These are phyloP conservation scores for Tretioscincus oriximinensis DNA, from an alignment of 2,113 vertebrate species.

Conservation along the genomic window DNA sequence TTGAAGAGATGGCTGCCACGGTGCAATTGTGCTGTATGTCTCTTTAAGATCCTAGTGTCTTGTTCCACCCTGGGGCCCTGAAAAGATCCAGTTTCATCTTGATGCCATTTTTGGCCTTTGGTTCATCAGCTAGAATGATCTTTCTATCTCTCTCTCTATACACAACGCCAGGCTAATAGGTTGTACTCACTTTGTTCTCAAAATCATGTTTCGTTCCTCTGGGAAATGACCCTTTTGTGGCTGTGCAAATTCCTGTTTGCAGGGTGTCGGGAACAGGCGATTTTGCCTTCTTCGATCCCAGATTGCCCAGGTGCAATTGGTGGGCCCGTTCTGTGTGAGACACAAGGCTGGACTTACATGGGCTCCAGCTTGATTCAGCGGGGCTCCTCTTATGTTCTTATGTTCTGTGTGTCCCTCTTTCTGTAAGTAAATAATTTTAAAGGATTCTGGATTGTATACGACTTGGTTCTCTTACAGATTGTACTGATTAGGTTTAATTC, in stretches of 20 bases:
- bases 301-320: no score
- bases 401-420: conserved; percentile 3
- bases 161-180: conserved; percentile 51
- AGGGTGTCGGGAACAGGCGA: no score
- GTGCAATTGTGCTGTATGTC: conserved; percentile 16
- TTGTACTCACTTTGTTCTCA: conserved; percentile 54
- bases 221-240: background rate
- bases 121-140: conserved; percentile 54
- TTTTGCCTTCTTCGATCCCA: no score
- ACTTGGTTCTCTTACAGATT: conserved; percentile 17
- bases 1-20: background rate
- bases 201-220: conserved; percentile 51
- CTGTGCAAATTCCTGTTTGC: conserved; percentile 21
- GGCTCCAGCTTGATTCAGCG: no score
- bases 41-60: conserved; percentile 58
- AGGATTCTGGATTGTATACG: conserved; percentile 28
- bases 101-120: conserved; percentile 64
- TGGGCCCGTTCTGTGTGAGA: no score
- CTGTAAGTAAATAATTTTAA: background rate
- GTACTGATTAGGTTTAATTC: background rate
- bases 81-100: conserved; percentile 54
- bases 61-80: conserved; percentile 50
- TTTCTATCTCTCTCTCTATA: conserved; percentile 50
- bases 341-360: no score
- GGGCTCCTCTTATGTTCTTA: no score